Base-by-base conservation (phyloP, 2,888 invertebrate species). In the Pristionchus arcanus region DNA sequence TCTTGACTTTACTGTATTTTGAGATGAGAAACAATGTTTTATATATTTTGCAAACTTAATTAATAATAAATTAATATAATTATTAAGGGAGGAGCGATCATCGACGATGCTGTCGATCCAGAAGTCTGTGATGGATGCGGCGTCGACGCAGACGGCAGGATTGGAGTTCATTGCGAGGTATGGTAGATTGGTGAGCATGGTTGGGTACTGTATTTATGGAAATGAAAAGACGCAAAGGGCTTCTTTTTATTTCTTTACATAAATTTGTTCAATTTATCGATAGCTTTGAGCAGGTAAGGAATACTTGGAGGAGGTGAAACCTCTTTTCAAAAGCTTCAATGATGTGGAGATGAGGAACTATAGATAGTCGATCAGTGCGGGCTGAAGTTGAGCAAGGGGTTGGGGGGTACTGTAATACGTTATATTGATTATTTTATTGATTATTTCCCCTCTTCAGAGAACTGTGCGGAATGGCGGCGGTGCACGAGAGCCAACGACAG, bases 81-180 rank as follows among this genome's bases (percentile, higher is more conserved):
- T 15, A 19, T 49, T 37, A 49, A 89, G 89, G n/a, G 89, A 89
- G 49, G 89, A 81, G 55, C 89, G 89, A 28, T 28, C 49, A 3
- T 19, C 66, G 31, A n/a, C 31, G 16, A 71, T 89, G 49, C 28
- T 13, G 2, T n/a, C 37, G 19, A 63, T 84, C 5, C 83, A 89
- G 59, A 42, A 74, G 25, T 66, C 83, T 21, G 83, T 89, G 34
- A 63, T 84, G 89, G 92, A 92, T 71, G 89, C 90, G 28, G 91
- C 92, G 2, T 92, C 93, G 1, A 89, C 91, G n/a, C 91, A 92
- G 16, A 91, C 91, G 2, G 93, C 93, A 9, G 90, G 91, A 42
- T 53, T 93, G 37, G 93, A 93, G 68, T 92, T 92, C 83, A 85
- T 93, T 25, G 91, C 93, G 25, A 90, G 91, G 91, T 91, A 68